Evolutionary conservation across 2,797 vertebrate genomes (phyloP).

Genomic region (Leuciscus waleckii): DNA sequence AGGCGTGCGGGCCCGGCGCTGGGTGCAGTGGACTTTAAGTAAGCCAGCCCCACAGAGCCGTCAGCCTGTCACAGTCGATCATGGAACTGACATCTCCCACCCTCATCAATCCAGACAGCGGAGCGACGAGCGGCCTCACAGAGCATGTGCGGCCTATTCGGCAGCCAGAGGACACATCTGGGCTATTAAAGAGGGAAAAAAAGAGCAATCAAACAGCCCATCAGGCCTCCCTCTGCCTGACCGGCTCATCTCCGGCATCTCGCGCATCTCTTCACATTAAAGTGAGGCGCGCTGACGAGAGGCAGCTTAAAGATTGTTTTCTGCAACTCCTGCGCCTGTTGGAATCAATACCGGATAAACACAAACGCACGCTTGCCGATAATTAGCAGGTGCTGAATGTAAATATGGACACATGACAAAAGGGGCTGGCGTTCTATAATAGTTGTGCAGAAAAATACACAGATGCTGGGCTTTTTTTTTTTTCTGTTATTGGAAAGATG

Average conservation of each 20-base stretch:
- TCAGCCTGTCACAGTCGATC: constrained; percentile 63
- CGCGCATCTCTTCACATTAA: constrained; percentile 26
- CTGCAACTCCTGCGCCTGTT: not conserved
- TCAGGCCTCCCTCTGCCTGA: constrained; percentile 23
- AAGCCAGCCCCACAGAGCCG: constrained; percentile 62
- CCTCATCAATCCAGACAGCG: constrained; percentile 64
- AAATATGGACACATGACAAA: not conserved
- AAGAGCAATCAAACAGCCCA: constrained; percentile 58
- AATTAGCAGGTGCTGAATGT: constrained; percentile 10
- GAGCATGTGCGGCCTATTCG: constrained; percentile 45
- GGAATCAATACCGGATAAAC: constrained; percentile 37
- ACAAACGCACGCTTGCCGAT: not conserved
- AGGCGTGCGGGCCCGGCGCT: constrained; percentile 30
- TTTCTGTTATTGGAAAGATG: not conserved
- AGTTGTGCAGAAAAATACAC: not conserved
- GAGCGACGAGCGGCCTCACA: constrained; percentile 37
- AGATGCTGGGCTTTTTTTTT: not conserved
- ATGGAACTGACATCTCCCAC: constrained; percentile 60
- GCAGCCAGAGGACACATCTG: constrained; percentile 59
- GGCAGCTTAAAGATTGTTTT: constrained; percentile 40
- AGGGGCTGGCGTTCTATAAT: not conserved
- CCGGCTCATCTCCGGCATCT: constrained; percentile 19
- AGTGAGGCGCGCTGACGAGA: constrained; percentile 13
- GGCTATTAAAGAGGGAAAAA: constrained; percentile 58
- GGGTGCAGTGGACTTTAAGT: constrained; percentile 65